Evolutionary conservation across 2,113 vertebrate genomes (phyloP).

Genomic region (Electrona antarctica): DNA sequence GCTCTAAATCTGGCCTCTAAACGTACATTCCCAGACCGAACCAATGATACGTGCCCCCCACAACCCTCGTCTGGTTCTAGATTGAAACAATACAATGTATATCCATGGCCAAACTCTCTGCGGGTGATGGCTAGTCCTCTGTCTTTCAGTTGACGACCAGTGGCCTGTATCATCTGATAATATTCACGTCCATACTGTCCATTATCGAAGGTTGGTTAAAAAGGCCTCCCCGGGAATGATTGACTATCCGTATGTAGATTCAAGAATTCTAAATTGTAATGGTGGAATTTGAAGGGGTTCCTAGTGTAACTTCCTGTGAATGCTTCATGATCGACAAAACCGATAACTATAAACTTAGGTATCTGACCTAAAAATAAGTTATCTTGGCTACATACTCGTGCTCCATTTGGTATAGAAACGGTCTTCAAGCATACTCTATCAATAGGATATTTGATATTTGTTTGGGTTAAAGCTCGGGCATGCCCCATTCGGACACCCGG

Average conservation of each 20-base stretch:
- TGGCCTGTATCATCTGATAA: background rate
- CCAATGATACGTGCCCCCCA: background rate
- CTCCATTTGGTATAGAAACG: background rate
- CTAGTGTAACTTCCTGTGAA: background rate
- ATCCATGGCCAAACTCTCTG: background rate
- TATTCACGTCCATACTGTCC: background rate
- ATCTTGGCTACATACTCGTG: slow-evolving; percentile 2
- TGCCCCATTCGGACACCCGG: too few species aligned
- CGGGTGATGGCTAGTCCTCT: background rate
- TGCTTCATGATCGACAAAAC: background rate
- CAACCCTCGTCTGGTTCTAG: background rate
- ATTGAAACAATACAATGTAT: background rate
- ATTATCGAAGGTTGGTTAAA: background rate
- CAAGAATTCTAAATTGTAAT: background rate
- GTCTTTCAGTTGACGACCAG: slow-evolving; percentile 1
- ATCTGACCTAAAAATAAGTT: background rate
- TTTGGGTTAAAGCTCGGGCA: background rate
- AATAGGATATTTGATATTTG: background rate
- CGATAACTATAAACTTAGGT: background rate
- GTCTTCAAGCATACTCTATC: slow-evolving; percentile 5
- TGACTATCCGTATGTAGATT: background rate
- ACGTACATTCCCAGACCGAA: background rate
- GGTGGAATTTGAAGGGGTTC: background rate
- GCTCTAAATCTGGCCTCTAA: background rate
- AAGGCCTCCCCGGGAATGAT: background rate